Base-by-base conservation (phyloP, 1,140 invertebrate genomes). In the Holcopasites calliopsidis region DNA sequence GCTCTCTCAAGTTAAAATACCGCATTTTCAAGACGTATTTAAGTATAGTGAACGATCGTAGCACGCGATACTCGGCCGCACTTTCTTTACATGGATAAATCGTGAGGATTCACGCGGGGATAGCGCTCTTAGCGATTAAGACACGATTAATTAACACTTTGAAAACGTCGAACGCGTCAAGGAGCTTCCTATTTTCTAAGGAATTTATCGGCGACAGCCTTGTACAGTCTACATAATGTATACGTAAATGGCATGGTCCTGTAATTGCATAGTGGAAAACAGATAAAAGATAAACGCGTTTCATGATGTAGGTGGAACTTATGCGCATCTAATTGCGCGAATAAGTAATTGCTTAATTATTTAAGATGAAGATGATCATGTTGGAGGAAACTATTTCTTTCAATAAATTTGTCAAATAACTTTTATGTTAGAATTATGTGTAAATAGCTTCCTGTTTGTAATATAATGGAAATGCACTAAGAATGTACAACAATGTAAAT, bases 1-100 rank as follows among this genome's bases (percentile, higher is more conserved):
- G 49, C 73, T 82, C 79, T 82, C 74, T 62, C 80, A 33, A 82
- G 82, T 82, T 73, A 82, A 81, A 54, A 82, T 77, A 74, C 79
- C 58, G 42, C 52, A 33, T 71, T 80, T 79, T 81, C 65, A 61
- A 74, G 49, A 49, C 55, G 60, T 38, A n/a, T 52, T 64, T 26
- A 73, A 47, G 73, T 55, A 66, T 47, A 50, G 52, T 26, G 42
- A 18, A 64, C 16, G 65, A 80, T 82, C 49, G 33, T 40, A n/a
- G 47, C 49, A 33, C 58, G 31, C 28, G 68, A 61, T 62, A 52
- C 13, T 49, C 57, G 35, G 31, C 28, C 13, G 10, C 26, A 73
- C 79, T 82, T 82, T 82, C 80, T 77, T 81, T 50, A 40, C 16
- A 49, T 38, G 28, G 16, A 28, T 7, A 16, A n/a, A 50, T 6